phyloP scores from a whole-genome alignment of 2,888 invertebrate species.

The Sarcophaga variegata region DNA sequence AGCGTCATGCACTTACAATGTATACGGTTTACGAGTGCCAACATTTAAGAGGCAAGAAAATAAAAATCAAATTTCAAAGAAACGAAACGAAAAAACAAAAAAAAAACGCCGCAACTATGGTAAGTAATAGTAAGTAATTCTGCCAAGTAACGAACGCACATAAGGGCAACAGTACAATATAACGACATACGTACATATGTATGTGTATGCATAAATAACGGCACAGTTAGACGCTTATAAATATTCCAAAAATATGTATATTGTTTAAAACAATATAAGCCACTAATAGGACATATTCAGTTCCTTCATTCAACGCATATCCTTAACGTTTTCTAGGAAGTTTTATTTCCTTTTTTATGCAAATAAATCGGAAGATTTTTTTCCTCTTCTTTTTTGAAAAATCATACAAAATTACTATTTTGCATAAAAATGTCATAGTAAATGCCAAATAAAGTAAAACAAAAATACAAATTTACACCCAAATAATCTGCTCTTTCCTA shows the following conservation, averaged over 20 bases:
- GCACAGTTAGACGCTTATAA: slow-evolving; percentile 41
- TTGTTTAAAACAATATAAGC: slow-evolving; percentile 19
- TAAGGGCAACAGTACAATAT: slow-evolving; percentile 35
- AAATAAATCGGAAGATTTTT: slow-evolving; percentile 29
- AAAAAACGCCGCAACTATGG: background rate
- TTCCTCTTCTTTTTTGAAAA: background rate
- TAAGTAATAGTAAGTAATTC: slow-evolving; percentile 53
- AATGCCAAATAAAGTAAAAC: slow-evolving; percentile 56
- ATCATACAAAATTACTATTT: slow-evolving; percentile 58
- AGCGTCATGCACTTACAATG: slow-evolving; percentile 24
- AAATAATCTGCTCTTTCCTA: slow-evolving; percentile 1
- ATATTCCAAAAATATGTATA: slow-evolving; percentile 23
- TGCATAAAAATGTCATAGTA: slow-evolving; percentile 62
- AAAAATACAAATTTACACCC: slow-evolving; percentile 16
- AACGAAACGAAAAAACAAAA: too few relatives aligned
- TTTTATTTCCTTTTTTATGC: slow-evolving; percentile 34
- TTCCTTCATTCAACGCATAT: slow-evolving; percentile 52
- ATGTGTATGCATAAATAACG: background rate
- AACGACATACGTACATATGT: background rate
- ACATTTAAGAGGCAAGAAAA: slow-evolving; percentile 31
- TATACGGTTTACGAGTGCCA: slow-evolving; percentile 37
- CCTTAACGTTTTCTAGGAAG: background rate
- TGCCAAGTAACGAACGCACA: slow-evolving; percentile 65
- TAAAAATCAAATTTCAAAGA: background rate
- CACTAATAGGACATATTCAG: slow-evolving; percentile 15